Percentiles rank a stretch among this genome's conserved stretches.
These are phyloP conservation scores for Rhagoletis pomonella DNA, from an alignment of 1,140 invertebrate species.

Conservation along the genomic window DNA sequence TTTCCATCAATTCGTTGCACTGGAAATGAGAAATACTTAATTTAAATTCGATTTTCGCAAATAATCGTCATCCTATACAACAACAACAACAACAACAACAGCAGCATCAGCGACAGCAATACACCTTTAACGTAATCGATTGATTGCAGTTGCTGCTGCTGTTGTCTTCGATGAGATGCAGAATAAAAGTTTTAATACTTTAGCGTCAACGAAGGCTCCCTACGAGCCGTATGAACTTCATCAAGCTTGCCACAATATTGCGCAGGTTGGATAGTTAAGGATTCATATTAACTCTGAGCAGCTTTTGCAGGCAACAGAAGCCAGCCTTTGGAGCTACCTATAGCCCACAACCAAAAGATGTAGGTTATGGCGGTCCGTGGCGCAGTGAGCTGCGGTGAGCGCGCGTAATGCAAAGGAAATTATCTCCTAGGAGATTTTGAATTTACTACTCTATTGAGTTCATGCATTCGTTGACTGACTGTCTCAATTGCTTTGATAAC, in stretches of 20 bases:
- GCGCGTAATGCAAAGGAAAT: conserved; percentile 37
- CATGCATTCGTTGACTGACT: not conserved
- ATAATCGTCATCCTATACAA: conserved; percentile 47
- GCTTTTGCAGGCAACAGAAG: not conserved
- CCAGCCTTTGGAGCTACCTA: not conserved
- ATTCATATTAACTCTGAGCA: not conserved
- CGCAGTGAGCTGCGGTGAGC: not conserved
- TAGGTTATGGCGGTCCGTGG: not conserved
- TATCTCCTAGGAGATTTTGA: conserved; percentile 55
- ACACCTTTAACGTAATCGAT: no score
- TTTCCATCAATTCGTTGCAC: conserved; percentile 53
- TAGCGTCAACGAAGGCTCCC: conserved; percentile 1
- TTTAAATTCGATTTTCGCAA: conserved; percentile 54
- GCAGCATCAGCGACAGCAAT: not conserved
- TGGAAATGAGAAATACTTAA: conserved; percentile 55
- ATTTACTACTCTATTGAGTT: conserved; percentile 43
- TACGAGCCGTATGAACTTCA: conserved; percentile 22
- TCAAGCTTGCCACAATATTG: not conserved
- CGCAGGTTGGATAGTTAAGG: not conserved
- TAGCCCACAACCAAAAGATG: not conserved
- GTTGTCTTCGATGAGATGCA: not conserved
- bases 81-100: conserved; percentile 11
- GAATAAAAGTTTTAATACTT: conserved; percentile 48
- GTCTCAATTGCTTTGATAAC: conserved; percentile 40
- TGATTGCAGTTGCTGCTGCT: not conserved